A percentile compares a stretch with the other conserved stretches of the same genome.
Conservation (phyloP, 35 echinoderm and acorn worm genomes). For the Ophiothrix spiculata region DNA sequence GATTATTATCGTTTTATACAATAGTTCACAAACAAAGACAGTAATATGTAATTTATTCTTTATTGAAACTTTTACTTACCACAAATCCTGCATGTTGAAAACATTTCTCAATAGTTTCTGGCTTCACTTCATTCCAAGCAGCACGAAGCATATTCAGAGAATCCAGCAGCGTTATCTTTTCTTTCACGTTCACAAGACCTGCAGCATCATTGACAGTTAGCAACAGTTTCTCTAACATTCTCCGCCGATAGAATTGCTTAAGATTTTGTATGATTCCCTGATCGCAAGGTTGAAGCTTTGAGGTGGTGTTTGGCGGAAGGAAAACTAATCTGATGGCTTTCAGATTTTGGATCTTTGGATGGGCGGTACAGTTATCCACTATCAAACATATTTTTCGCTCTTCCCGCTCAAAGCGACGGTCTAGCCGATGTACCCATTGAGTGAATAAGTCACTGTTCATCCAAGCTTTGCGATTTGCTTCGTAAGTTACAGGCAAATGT, state of each 20-base stretch:
- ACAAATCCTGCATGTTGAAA: not conserved
- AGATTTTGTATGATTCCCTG: constrained; percentile 41
- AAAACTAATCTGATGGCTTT: constrained; percentile 30
- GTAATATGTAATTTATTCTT: too few species aligned
- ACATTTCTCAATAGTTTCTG: constrained; percentile 12
- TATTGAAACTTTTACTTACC: not conserved
- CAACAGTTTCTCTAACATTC: constrained; percentile 23
- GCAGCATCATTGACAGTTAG: not conserved
- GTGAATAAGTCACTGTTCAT: constrained; percentile 33
- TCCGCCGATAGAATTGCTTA: constrained; percentile 22
- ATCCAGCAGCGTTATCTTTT: not conserved
- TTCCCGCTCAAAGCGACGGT: not conserved
- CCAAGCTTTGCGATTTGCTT: constrained; percentile 46
- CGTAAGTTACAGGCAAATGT: constrained; percentile 27
- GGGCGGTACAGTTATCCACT: constrained; percentile 12
- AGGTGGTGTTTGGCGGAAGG: constrained; percentile 54
- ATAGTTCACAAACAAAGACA: too few species aligned
- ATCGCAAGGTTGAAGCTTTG: constrained; percentile 32
- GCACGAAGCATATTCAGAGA: not conserved
- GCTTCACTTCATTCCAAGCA: not conserved
- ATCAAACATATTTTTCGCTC: not conserved
- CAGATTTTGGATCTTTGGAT: constrained; percentile 5
- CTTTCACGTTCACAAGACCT: not conserved
- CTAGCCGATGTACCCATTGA: constrained; percentile 26
- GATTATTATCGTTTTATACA: too few species aligned